Evolutionary conservation across 92 coral and sea anemone species (phyloP).

Genomic region (Actinernus sp.): DNA sequence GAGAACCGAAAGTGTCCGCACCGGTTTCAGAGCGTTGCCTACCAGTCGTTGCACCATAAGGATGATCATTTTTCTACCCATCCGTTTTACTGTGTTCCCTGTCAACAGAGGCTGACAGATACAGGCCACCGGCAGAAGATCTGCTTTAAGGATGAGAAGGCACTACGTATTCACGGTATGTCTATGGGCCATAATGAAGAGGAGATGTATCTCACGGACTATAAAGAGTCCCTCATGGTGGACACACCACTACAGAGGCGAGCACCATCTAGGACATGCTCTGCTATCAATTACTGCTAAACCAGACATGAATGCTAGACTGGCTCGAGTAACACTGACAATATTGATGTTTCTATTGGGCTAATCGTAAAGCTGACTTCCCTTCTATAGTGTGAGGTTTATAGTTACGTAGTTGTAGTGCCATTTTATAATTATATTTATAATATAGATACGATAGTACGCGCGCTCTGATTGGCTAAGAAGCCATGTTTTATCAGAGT

Average conservation of each 20-base stretch:
- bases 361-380: too few relatives aligned
- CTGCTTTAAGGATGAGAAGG: conserved; percentile 84
- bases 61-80: conserved; percentile 74
- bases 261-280: conserved; percentile 73
- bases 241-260: conserved; percentile 24
- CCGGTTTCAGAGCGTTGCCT: conserved; percentile 78
- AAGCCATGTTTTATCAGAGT: too few relatives aligned
- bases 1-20: conserved; percentile 99
- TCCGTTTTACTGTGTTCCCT: conserved; percentile 92
- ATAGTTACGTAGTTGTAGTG: too few relatives aligned
- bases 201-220: conserved; percentile 74
- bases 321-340: too few relatives aligned
- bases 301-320: not conserved
- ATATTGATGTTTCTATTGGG: too few relatives aligned
- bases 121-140: conserved; percentile 38
- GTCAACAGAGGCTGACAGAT: conserved; percentile 68
- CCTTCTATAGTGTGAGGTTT: too few relatives aligned
- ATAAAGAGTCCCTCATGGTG: conserved; percentile 25
- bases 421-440: too few relatives aligned
- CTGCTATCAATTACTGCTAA: conserved; percentile 73
- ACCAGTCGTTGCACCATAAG: conserved; percentile 90
- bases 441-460: too few relatives aligned
- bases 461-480: too few relatives aligned
- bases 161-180: conserved; percentile 74
- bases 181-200: conserved; percentile 75